These are phyloP conservation scores for Eulemur rubriventer DNA, from an alignment of 2,797 vertebrate genomes.

Conservation along the genomic window DNA sequence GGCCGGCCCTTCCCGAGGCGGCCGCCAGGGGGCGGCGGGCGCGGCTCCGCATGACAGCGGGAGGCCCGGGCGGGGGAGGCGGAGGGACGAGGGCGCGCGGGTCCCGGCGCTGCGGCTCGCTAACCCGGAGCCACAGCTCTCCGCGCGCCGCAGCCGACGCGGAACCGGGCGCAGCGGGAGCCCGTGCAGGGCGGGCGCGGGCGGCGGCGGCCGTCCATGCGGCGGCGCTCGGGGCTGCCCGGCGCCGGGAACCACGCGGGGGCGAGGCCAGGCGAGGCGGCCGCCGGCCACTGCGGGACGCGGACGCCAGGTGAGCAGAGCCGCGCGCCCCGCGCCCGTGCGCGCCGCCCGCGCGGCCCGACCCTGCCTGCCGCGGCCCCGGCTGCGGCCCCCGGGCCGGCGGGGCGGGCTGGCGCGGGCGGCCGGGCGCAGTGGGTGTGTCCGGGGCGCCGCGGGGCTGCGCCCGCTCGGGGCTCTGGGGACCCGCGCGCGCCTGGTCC, in stretches of 20 bases:
- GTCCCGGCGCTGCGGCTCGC: conserved; percentile 4
- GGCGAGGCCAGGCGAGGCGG: conserved; percentile 43
- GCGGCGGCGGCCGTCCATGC: conserved; percentile 60
- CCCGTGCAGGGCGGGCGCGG: conserved; percentile 20
- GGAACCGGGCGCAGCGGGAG: background rate
- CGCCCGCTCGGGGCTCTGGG: background rate
- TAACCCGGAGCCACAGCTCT: background rate
- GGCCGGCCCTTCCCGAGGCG: background rate
- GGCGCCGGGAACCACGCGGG: conserved; percentile 64
- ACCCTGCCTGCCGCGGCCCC: background rate
- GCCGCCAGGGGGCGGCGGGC: conserved; percentile 73
- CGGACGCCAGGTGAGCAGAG: conserved; percentile 77
- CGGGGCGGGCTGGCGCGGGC: background rate
- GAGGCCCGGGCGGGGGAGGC: conserved; percentile 57
- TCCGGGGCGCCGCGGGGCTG: conserved; percentile 4
- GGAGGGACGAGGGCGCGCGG: conserved; percentile 41
- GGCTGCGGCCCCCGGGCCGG: background rate
- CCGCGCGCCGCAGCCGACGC: conserved; percentile 49
- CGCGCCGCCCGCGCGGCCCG: background rate
- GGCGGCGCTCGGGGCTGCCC: conserved; percentile 52
- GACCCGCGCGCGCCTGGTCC: background rate
- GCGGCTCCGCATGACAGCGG: conserved; percentile 64
- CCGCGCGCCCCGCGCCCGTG: background rate
- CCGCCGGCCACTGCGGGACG: conserved; percentile 42
- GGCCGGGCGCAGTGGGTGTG: conserved; percentile 51